These are phyloP conservation scores for Diorhabda sublineata DNA, from an alignment of 1,140 invertebrate species.

Conservation along the genomic window DNA sequence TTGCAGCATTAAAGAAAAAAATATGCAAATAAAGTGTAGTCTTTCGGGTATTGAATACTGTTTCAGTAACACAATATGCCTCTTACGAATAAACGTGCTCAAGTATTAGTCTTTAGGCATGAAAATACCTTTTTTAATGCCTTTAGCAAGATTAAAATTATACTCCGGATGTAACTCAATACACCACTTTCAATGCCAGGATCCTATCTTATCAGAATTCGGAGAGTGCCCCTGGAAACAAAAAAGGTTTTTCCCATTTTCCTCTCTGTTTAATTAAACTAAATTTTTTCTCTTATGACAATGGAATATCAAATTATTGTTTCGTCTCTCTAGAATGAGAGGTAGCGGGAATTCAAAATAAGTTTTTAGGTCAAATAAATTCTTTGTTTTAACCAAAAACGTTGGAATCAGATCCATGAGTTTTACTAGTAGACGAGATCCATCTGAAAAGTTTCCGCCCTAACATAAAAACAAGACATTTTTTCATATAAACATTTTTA, in stretches of 20 bases:
- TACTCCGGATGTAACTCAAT: conserved; percentile 15
- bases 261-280: conserved; percentile 1
- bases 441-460: no score
- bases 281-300: neutral
- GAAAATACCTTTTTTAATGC: conserved; percentile 17
- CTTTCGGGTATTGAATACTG: conserved; percentile 6
- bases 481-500: no score
- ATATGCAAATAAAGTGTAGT: conserved; percentile 9
- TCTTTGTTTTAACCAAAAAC: no score
- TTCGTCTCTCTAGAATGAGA: neutral
- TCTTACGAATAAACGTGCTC: conserved; percentile 18
- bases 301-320: neutral
- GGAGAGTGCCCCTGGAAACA: neutral
- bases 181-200: conserved; percentile 11
- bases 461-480: no score
- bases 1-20: conserved; percentile 6
- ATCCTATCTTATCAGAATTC: conserved; percentile 15
- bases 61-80: conserved; percentile 15
- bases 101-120: conserved; percentile 14
- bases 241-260: neutral
- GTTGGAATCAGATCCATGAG: no score
- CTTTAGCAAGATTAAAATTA: conserved; percentile 16
- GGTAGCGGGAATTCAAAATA: neutral
- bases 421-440: no score
- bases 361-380: neutral